Evolutionary conservation across 2,888 invertebrate genomes (phyloP).

Genomic region (Mimumesa dahlbomi): DNA sequence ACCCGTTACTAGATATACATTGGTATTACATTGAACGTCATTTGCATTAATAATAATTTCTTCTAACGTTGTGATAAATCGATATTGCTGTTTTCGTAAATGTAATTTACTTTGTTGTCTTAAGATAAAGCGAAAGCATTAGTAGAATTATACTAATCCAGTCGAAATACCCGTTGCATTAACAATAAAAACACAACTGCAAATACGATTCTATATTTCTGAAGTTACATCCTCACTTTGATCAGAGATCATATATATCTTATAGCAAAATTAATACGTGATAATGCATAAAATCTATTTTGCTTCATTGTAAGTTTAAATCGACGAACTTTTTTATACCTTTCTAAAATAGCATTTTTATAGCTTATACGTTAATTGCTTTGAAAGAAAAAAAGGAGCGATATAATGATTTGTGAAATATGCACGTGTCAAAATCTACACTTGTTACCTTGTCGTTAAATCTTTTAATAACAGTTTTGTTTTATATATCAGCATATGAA

Average conservation of each 20-base stretch:
- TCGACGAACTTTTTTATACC: slow-evolving; percentile 23
- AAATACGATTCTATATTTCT: slow-evolving; percentile 63
- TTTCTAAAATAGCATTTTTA: slow-evolving; percentile 41
- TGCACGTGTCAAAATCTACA: slow-evolving; percentile 60
- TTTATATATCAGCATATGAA: slow-evolving; percentile 48
- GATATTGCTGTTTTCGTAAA: slow-evolving; percentile 27
- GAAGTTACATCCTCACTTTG: slow-evolving; percentile 54
- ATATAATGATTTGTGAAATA: slow-evolving; percentile 49
- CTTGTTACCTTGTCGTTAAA: slow-evolving; percentile 53
- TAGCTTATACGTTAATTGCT: slow-evolving; percentile 41
- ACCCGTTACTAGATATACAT: slow-evolving; percentile 25
- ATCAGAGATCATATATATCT: slow-evolving; percentile 53
- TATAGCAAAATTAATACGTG: slow-evolving; percentile 57
- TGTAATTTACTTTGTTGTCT: slow-evolving; percentile 18
- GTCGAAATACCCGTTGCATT: slow-evolving; percentile 36
- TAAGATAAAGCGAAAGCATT: slow-evolving; percentile 34
- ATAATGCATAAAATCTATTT: slow-evolving; percentile 56
- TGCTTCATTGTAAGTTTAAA: slow-evolving; percentile 32
- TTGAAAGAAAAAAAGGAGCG: slow-evolving; percentile 42
- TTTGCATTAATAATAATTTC: slow-evolving; percentile 30
- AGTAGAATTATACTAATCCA: slow-evolving; percentile 25
- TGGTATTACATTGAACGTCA: slow-evolving; percentile 29
- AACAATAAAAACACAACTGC: slow-evolving; percentile 58
- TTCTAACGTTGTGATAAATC: slow-evolving; percentile 31
- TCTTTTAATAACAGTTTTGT: slow-evolving; percentile 57